Evolutionary conservation across 2,113 vertebrate species (phyloP).

Genomic region (Aix galericulata): DNA sequence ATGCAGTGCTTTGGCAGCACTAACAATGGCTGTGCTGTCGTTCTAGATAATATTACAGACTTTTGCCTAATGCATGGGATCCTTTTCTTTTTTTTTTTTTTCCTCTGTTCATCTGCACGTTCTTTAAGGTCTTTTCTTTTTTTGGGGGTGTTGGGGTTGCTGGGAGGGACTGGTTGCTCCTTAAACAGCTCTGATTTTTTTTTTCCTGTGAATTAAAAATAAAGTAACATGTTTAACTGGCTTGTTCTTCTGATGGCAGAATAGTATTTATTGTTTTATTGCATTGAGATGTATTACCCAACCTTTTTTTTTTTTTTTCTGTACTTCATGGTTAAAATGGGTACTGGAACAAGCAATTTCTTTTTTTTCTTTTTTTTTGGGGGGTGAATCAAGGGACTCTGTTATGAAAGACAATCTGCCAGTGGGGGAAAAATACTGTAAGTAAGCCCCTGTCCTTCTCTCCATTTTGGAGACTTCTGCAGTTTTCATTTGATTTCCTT

Average conservation of each 20-base stretch:
- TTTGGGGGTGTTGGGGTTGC: background rate
- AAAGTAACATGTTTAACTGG: background rate
- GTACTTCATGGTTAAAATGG: background rate
- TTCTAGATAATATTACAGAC: conserved; percentile 75
- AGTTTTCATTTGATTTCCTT: background rate
- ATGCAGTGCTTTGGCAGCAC: conserved; percentile 70
- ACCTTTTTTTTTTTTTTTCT: background rate
- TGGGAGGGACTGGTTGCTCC: background rate
- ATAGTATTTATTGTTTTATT: background rate
- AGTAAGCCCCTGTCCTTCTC: background rate
- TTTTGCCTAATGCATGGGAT: conserved; percentile 62
- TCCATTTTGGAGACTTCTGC: background rate
- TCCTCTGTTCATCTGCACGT: conserved; percentile 31
- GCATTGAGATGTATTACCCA: background rate
- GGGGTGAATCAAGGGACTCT: background rate
- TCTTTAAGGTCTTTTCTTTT: conserved; percentile 20
- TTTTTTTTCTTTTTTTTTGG: background rate
- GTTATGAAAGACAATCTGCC: background rate
- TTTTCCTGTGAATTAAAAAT: background rate
- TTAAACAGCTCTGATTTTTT: background rate
- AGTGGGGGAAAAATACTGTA: background rate
- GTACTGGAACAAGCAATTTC: background rate
- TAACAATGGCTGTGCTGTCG: conserved; percentile 73
- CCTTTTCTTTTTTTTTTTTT: conserved; percentile 56
- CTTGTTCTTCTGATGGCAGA: conserved; percentile 36